phyloP scores from a whole-genome alignment of 2,113 vertebrate species.

The Tenebrosternarchus preto region DNA sequence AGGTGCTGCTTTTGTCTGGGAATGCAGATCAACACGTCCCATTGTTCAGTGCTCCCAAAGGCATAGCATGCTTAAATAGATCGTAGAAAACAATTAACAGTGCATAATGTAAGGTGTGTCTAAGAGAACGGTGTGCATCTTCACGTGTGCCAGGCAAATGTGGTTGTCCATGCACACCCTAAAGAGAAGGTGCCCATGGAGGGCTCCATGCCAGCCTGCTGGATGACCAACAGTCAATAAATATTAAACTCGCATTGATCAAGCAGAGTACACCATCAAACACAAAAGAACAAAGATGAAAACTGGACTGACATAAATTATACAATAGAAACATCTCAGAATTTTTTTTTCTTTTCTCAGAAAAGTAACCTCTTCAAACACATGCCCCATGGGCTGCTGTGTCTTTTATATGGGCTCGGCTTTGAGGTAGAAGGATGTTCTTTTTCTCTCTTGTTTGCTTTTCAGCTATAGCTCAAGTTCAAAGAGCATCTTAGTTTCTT shows the following conservation, averaged over 20 bases:
- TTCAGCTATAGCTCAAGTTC: slow-evolving; percentile 32
- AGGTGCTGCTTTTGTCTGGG: no score
- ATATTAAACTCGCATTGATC: slow-evolving; percentile 46
- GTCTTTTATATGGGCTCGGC: slow-evolving; percentile 35
- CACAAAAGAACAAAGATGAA: slow-evolving; percentile 31
- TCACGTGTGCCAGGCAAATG: background rate
- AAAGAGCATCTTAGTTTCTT: background rate
- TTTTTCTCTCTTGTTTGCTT: slow-evolving; percentile 20
- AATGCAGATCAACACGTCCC: no score
- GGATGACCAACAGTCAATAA: slow-evolving; percentile 48
- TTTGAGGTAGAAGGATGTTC: slow-evolving; percentile 40
- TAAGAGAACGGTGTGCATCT: background rate
- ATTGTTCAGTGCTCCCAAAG: no score
- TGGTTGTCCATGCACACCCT: slow-evolving; percentile 19
- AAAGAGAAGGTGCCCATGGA: background rate
- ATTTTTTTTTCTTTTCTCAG: slow-evolving; percentile 19
- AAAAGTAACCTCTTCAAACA: slow-evolving; percentile 48
- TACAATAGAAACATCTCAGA: slow-evolving; percentile 44
- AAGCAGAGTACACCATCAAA: slow-evolving; percentile 51
- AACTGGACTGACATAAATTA: slow-evolving; percentile 50
- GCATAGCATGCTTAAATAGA: no score
- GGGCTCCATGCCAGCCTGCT: background rate
- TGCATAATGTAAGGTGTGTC: no score
- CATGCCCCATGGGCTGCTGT: slow-evolving; percentile 43
- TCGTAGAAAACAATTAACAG: no score